Percentiles rank a stretch among this genome's conserved stretches.
Evolutionary conservation across 2,797 vertebrate species (phyloP).

Genomic region (Acestrorhynchus altus): DNA sequence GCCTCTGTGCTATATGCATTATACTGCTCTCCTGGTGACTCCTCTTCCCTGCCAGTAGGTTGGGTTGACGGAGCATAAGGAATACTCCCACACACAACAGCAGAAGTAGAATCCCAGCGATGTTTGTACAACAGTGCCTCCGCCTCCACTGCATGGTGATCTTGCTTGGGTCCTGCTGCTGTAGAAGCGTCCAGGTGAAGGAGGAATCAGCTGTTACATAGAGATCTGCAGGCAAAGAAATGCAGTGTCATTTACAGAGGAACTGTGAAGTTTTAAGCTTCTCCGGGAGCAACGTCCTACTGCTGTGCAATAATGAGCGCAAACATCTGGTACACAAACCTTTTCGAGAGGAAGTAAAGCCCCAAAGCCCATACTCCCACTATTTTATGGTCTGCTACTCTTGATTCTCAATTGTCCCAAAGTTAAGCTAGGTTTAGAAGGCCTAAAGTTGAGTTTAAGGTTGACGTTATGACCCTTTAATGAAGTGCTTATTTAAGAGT

Average conservation of each 20-base stretch:
- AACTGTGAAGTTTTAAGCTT: no score
- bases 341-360: no score
- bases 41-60: slow-evolving; percentile 81
- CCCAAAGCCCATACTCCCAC: no score
- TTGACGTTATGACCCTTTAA: no score
- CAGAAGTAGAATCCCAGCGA: slow-evolving; percentile 82
- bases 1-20: slow-evolving; percentile 79
- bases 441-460: no score
- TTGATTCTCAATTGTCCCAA: no score
- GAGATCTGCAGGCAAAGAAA: slow-evolving; percentile 27
- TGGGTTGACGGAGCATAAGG: slow-evolving; percentile 85
- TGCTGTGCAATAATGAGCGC: no score
- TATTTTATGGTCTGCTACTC: no score
- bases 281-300: no score
- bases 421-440: no score
- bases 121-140: slow-evolving; percentile 86
- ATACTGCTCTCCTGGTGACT: slow-evolving; percentile 83
- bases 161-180: slow-evolving; percentile 57
- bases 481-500: no score
- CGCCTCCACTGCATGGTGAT: slow-evolving; percentile 77
- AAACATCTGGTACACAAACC: no score
- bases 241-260: not conserved
- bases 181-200: not conserved
- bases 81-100: slow-evolving; percentile 85
- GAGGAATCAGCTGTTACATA: not conserved